Conservation (phyloP, 2,797 vertebrate species). For the Yasuhikotakia modesta region DNA sequence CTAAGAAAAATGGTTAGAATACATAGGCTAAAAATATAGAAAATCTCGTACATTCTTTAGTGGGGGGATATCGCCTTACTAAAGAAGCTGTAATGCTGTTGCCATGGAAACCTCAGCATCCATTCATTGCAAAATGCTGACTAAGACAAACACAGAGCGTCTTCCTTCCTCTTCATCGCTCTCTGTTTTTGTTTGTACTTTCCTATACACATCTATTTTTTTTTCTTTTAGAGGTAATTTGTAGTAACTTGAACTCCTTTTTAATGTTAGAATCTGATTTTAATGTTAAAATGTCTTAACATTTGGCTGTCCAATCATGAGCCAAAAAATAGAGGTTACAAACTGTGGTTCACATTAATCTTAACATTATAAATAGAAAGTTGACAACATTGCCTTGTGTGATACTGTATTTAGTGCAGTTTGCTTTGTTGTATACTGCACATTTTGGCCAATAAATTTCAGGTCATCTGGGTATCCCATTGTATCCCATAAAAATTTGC, state of each 20-base stretch:
- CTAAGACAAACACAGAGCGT: conserved; percentile 47
- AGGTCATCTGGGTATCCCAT: neutral
- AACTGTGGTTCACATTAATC: neutral
- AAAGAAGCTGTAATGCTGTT: conserved; percentile 59
- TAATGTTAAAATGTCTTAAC: too few species aligned
- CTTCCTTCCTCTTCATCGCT: neutral
- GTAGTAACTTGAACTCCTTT: too few species aligned
- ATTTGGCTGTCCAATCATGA: too few species aligned
- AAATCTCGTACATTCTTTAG: conserved; percentile 33
- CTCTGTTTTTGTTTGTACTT: neutral
- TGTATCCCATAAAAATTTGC: neutral
- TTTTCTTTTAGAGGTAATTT: neutral
- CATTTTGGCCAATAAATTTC: neutral
- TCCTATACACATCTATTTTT: neutral
- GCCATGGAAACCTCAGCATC: conserved; percentile 75
- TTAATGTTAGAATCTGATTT: too few species aligned
- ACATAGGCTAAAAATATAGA: conserved; percentile 28
- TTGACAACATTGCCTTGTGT: neutral
- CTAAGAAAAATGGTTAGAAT: conserved; percentile 39
- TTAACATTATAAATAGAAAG: neutral
- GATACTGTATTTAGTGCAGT: too few species aligned
- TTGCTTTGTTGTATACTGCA: neutral
- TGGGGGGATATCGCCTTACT: conserved; percentile 10
- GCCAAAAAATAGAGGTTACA: too few species aligned
- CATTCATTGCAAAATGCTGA: conserved; percentile 65